Evolutionary conservation across 2,888 invertebrate species (phyloP).

Genomic region (Troglohyphantes excavatus): DNA sequence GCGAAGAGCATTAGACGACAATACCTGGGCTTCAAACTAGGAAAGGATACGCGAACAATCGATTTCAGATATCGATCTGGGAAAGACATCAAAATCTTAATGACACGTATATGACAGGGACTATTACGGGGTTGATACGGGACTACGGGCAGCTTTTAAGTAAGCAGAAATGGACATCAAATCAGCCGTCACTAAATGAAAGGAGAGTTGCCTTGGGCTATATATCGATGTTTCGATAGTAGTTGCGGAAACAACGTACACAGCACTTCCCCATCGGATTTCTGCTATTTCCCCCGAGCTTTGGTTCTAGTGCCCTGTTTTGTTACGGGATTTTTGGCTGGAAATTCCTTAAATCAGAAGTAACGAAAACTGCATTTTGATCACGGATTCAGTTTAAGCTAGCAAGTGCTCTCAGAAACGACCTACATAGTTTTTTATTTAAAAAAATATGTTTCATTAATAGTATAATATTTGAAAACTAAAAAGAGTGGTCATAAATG

Average conservation of each 20-base stretch:
- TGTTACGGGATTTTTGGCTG: too few species aligned
- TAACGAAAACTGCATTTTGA: too few species aligned
- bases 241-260: neutral
- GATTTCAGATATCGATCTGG: constrained; percentile 62
- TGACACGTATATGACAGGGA: constrained; percentile 1
- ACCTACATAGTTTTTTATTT: too few species aligned
- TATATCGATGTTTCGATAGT: neutral
- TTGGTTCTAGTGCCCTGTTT: too few species aligned
- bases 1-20: neutral
- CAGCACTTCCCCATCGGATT: neutral
- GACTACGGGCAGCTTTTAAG: constrained; percentile 22
- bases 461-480: too few species aligned
- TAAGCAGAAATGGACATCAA: neutral
- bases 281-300: too few species aligned
- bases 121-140: constrained; percentile 22
- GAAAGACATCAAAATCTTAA: constrained; percentile 46
- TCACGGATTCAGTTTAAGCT: too few species aligned
- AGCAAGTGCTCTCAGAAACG: too few species aligned
- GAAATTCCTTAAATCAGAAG: too few species aligned
- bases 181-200: constrained; percentile 19
- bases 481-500: too few species aligned
- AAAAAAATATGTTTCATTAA: too few species aligned
- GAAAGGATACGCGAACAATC: constrained; percentile 33
- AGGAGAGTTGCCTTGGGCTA: neutral
- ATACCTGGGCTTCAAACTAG: neutral